Conservation (phyloP, 1,140 invertebrate species). For the Palaemon carinicauda region DNA sequence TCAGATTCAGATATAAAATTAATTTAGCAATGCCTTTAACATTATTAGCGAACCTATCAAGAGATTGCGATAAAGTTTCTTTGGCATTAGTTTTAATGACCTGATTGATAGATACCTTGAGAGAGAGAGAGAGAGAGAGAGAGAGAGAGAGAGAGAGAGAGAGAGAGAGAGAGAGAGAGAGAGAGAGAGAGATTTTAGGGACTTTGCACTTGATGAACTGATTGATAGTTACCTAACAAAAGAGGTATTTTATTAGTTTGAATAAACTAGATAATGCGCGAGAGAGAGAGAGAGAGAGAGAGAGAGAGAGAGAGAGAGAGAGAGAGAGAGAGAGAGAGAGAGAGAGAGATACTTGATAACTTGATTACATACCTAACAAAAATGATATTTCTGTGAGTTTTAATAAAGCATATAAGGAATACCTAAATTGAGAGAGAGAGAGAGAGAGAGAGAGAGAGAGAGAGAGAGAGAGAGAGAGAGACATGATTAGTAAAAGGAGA, state of each 20-base stretch:
- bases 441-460: constrained; percentile 1
- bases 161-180: constrained; percentile 7
- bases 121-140: not conserved
- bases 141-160: not conserved
- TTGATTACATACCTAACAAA: not conserved
- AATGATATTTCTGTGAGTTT: too few species aligned
- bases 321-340: not conserved
- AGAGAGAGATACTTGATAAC: not conserved
- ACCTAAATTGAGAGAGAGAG: constrained; percentile 13
- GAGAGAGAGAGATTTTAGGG: not conserved
- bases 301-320: not conserved
- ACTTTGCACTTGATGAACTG: too few species aligned
- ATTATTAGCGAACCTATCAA: too few species aligned
- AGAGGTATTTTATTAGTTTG: not conserved
- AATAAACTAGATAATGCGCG: not conserved
- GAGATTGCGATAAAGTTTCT: too few species aligned
- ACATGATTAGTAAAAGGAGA: too few species aligned
- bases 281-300: constrained; percentile 5
- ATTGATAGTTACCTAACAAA: not conserved
- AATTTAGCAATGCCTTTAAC: too few species aligned
- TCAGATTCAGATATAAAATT: too few species aligned
- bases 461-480: constrained; percentile 6
- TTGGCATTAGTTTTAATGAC: too few species aligned
- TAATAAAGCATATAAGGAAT: too few species aligned
- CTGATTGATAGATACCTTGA: not conserved